Evolutionary conservation across 30 jellyfish, hydroid and myxozoan species (phyloP), one percentile per base, ranked within the genome.

Genomic region (Mastigias papua): DNA sequence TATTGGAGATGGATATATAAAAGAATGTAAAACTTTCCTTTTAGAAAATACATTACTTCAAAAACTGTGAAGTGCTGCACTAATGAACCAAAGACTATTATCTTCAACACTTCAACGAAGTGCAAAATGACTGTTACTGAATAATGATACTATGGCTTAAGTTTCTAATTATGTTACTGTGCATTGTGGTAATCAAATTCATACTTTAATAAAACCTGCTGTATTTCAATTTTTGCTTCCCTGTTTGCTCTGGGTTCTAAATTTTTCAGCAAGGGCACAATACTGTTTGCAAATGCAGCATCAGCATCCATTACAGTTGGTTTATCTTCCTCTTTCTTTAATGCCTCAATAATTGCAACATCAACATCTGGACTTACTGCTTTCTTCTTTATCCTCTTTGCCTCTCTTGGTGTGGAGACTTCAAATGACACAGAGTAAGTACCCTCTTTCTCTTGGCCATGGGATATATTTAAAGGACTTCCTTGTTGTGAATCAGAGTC

Each of bases 171-270:
- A 42, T 42, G 54, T 42, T 42, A 42, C 54, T 42, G 54, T 15
- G 54, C 13, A 42, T 42, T 42, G 54, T 42, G 54, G 54, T 42
- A 42, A 42, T 42, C 54, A 42, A 42, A 42, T 42, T 42, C 54
- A 42, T 42, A 42, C 54, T 42, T 42, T 42, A 42, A 42, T 15
- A 75, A 25, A 54, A 75, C 51, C n/a, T 75, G 86, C 26, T 48
- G 46, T 54, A 75, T 75, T 75, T 75, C 54, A 25, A 75, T 34
- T 50, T 75, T 75, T 16, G 86, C 86, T 75, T 54, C 51, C 51
- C 73, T 48, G 73, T 75, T 75, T n/a, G 25, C 31, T 46, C 51
- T 75, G 25, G 48, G 49, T 75, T 28, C 49, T 25, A 75, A 35
- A 21, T 69, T 69, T 49, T 69, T 34, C 61, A 69, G 42, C 34